Evolutionary conservation across 2,888 invertebrate species (phyloP).

Genomic region (Chouioia cunea): DNA sequence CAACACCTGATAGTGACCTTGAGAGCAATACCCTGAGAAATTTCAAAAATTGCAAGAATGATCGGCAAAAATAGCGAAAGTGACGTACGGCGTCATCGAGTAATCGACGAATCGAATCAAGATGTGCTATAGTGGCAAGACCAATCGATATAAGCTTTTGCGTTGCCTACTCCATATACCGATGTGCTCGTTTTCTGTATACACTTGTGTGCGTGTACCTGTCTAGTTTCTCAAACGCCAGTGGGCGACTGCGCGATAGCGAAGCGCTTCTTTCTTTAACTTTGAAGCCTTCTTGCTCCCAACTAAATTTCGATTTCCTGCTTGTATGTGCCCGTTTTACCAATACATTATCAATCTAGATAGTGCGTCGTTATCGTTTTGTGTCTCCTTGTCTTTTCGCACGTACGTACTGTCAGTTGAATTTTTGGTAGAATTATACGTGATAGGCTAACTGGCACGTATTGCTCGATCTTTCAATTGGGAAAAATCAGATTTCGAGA

Average conservation of each 20-base stretch:
- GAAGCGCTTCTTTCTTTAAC: not conserved
- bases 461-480: no score
- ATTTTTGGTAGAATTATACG: no score
- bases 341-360: no score
- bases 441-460: no score
- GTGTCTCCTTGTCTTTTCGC: no score
- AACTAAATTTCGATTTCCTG: conserved; percentile 35
- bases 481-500: no score
- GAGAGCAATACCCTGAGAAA: no score
- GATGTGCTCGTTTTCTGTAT: not conserved
- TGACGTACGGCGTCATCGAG: not conserved
- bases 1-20: no score
- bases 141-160: conserved; percentile 10
- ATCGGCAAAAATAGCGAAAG: not conserved
- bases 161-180: conserved; percentile 2
- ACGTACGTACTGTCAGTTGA: no score
- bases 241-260: not conserved
- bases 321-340: not conserved
- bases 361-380: no score
- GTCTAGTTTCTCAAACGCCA: not conserved
- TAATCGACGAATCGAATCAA: not conserved
- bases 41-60: not conserved
- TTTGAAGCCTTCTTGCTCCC: conserved; percentile 20
- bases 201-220: not conserved
- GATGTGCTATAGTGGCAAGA: not conserved